These are phyloP conservation scores for Pogoniulus pusillus DNA, from an alignment of 2,797 vertebrate species.

Conservation along the genomic window DNA sequence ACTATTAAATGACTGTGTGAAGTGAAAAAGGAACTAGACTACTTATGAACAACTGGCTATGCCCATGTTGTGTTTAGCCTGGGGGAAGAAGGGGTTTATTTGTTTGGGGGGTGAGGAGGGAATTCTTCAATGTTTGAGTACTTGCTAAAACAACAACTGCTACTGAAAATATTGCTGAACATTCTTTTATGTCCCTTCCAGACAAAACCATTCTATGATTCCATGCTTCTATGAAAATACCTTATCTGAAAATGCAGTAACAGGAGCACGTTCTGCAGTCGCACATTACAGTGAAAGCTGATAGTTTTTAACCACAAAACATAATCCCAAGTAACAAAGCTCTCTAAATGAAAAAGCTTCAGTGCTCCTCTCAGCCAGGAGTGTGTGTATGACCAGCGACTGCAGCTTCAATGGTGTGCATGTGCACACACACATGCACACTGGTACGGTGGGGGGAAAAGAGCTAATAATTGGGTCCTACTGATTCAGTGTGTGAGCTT, in stretches of 20 bases:
- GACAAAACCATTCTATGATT: no score
- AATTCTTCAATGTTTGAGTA: neutral
- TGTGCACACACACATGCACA: neutral
- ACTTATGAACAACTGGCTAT: neutral
- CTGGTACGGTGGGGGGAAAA: neutral
- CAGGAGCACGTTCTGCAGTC: neutral
- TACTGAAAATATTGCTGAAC: neutral
- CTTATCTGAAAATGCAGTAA: neutral
- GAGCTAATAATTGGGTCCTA: conserved; percentile 55
- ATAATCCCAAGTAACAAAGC: conserved; percentile 1
- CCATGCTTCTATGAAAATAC: neutral
- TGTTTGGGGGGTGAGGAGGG: neutral
- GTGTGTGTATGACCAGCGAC: neutral
- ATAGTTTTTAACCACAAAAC: neutral
- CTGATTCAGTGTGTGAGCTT: conserved; percentile 40
- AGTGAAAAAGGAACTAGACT: neutral
- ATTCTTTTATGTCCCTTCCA: no score
- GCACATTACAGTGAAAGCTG: neutral
- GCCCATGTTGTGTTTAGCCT: neutral
- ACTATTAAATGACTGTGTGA: neutral
- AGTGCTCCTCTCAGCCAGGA: conserved; percentile 20
- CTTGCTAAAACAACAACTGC: neutral
- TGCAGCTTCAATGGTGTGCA: neutral
- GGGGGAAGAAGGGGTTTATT: neutral
- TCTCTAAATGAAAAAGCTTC: conserved; percentile 37